Conservation (phyloP, 2,888 invertebrate species). For the Rapana venosa region DNA sequence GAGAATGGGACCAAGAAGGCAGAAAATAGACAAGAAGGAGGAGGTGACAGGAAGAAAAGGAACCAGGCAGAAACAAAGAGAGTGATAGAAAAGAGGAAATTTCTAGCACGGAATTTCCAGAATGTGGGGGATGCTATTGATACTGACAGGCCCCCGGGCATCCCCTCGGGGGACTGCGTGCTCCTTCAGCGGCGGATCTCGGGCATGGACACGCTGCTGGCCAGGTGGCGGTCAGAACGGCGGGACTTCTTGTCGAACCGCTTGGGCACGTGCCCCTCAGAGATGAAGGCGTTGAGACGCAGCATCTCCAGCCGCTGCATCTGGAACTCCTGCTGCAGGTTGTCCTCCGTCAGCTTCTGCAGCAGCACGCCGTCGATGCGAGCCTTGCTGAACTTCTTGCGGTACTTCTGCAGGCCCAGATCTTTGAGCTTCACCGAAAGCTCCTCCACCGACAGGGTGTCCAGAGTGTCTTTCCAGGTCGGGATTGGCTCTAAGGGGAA, state of each 20-base stretch:
- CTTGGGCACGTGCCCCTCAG: slow-evolving; percentile 17
- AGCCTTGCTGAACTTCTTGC: slow-evolving; percentile 33
- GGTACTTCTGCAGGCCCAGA: slow-evolving; percentile 33
- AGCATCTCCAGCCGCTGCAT: slow-evolving; percentile 29
- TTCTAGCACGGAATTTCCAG: too few species aligned
- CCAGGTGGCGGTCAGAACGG: too few species aligned
- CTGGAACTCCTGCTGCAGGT: slow-evolving; percentile 13
- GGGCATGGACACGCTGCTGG: too few species aligned
- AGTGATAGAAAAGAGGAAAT: too few species aligned
- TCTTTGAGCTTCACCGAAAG: slow-evolving; percentile 9
- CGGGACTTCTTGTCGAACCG: background rate
- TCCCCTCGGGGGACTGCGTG: too few species aligned
- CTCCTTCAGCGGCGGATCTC: too few species aligned
- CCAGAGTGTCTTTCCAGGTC: background rate
- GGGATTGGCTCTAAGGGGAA: background rate
- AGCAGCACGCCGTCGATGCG: slow-evolving; percentile 38
- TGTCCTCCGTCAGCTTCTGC: slow-evolving; percentile 21
- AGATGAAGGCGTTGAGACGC: background rate
- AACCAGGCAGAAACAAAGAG: too few species aligned
- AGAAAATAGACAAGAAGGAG: too few species aligned
- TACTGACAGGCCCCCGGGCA: too few species aligned
- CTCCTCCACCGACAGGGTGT: slow-evolving; percentile 20
- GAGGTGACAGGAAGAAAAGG: too few species aligned
- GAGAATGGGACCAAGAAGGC: too few species aligned
- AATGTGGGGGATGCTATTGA: too few species aligned